Percentiles rank a stretch among this genome's conserved stretches.
Conservation (phyloP, 37 sponge, comb jelly and placozoan genomes). For the Chondrosia reniformis region DNA sequence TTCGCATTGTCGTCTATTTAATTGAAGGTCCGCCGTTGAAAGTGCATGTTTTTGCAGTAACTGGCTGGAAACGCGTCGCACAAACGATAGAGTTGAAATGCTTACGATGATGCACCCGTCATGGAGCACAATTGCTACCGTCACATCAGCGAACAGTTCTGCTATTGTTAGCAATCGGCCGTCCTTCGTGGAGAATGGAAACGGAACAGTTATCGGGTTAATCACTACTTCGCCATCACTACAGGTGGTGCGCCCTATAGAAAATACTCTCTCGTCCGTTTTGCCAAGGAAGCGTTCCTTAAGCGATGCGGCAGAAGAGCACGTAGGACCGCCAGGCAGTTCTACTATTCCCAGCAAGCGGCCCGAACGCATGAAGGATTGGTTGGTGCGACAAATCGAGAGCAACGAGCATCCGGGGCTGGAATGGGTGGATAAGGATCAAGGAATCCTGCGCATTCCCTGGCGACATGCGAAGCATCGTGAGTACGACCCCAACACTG, state of each 20-base stretch:
- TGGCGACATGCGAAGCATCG: slow-evolving; percentile 20
- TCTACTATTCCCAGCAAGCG: slow-evolving; percentile 20
- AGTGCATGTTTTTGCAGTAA: too few species aligned
- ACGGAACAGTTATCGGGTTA: too few species aligned
- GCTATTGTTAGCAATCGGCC: not conserved
- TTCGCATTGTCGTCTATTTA: too few species aligned
- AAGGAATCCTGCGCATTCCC: slow-evolving; percentile 21
- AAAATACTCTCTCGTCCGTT: not conserved
- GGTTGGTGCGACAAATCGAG: slow-evolving; percentile 21
- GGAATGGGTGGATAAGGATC: slow-evolving; percentile 19
- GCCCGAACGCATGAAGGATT: slow-evolving; percentile 19
- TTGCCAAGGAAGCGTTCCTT: not conserved
- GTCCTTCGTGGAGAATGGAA: not conserved
- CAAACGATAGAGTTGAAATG: too few species aligned
- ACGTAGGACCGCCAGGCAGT: not conserved
- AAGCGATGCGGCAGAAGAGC: too few species aligned
- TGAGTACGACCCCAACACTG: slow-evolving; percentile 12
- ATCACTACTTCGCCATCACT: not conserved
- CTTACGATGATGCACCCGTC: slow-evolving; percentile 9
- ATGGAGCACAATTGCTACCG: too few species aligned
- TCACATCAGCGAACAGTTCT: not conserved
- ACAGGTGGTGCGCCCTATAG: not conserved
- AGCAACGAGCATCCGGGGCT: slow-evolving; percentile 23
- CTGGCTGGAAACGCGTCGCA: too few species aligned
- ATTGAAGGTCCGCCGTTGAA: too few species aligned